Evolutionary conservation across 2,113 vertebrate species (phyloP).

Genomic region (Scomber scombrus): DNA sequence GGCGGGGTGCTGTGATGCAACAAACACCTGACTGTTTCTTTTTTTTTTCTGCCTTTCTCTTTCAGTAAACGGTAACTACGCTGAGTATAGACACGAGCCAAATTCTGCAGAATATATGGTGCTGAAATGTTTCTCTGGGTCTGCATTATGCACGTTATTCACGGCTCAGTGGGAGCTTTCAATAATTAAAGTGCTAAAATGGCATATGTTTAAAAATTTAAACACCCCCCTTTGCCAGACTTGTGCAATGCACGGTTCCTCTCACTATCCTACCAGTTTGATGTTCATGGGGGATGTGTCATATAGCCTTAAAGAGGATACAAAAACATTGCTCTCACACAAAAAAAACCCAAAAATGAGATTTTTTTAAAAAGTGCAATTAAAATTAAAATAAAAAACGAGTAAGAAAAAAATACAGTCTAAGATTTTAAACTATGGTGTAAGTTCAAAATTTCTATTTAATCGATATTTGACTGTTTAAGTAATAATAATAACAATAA

Average conservation of each 20-base stretch:
- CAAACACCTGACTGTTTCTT: not conserved
- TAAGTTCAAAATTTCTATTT: not conserved
- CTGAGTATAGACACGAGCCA: constrained; percentile 16
- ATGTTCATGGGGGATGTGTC: constrained; percentile 21
- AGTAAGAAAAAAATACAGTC: not conserved
- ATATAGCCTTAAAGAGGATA: constrained; percentile 9
- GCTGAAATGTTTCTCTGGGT: constrained; percentile 67
- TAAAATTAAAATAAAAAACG: not conserved
- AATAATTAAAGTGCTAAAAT: constrained; percentile 84
- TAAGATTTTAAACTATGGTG: not conserved
- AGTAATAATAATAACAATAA: not conserved
- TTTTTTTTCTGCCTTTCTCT: not conserved
- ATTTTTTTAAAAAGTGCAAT: not conserved
- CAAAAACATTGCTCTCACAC: constrained; percentile 12
- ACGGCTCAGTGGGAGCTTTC: constrained; percentile 67
- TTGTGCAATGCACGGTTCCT: constrained; percentile 48
- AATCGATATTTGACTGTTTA: not conserved
- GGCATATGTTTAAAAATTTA: constrained; percentile 81
- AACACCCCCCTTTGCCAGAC: constrained; percentile 55
- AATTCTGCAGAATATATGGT: constrained; percentile 49
- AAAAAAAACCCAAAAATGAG: not conserved
- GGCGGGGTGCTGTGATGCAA: constrained; percentile 8
- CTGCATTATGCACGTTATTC: constrained; percentile 81
- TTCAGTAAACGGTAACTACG: constrained; percentile 25
- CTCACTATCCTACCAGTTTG: constrained; percentile 24